Base-by-base conservation (phyloP, 2,113 vertebrate species). In the Ascaphus truei region DNA sequence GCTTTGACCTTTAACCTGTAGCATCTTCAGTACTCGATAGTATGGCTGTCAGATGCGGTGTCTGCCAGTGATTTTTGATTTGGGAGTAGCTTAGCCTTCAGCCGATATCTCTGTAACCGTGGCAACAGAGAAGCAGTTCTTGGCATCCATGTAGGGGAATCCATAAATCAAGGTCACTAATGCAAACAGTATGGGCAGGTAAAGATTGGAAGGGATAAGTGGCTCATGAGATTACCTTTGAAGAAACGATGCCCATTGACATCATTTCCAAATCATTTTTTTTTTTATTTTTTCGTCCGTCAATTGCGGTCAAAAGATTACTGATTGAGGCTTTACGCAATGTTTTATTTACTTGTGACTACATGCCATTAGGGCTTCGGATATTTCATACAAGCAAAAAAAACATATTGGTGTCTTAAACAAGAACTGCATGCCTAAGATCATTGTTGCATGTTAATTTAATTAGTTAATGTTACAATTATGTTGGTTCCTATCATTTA, bases 111-210 rank as follows among this genome's bases (percentile, higher is more conserved):
- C 75, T 82, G 87, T 91, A 90, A 88, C 89, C 83, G 87, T 83
- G 85, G 86, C 87, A 90, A 92, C 87, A 89, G 90, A n/a, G 88
- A 92, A 89, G 85, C 86, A 81, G 23, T 88, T 76, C 79, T 83
- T 82, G 81, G 73, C 74, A 74, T 82, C 47, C 62, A 83, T 80
- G 73, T 82, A 62, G 50, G 57, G 79, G 78, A 83, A 88, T 90
- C 88, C 83, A 90, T 94, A 92, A 92, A 91, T 91, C 89, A 90
- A 77, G 81, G 80, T 81, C 84, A 75, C 84, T 90, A 90, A 92
- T 92, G 89, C 83, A 92, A 91, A 91, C 85, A 86, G 52, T 66
- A 80, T 89, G 87, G 84, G 80, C 86, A 91, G 86, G 87, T 90
- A 88, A 82, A 88, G 80, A 84, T 91, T 89, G 83, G 80, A 84